Evolutionary conservation across 2,797 vertebrate genomes (phyloP), one percentile per base, ranked within the genome.

Genomic region (Hippopotamyrus pictus): DNA sequence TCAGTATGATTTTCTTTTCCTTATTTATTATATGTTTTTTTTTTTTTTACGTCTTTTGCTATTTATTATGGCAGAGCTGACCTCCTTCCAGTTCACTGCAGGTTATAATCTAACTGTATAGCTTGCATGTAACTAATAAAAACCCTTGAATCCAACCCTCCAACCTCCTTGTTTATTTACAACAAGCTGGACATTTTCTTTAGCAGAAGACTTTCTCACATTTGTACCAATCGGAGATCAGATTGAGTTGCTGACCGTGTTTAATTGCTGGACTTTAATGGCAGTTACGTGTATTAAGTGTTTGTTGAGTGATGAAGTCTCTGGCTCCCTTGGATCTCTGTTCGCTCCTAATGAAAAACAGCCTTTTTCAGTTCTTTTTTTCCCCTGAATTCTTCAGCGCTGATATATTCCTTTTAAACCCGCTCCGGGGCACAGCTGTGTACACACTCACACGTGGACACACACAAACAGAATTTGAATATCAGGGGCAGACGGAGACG

Each of bases 321-420:
- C 29, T 12, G 46, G 41, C 11, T 41, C 37, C 41, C 54, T 87
- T 87, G 69, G 54, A 76, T 33, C 54, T 29, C 29, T 46, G 6
- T 76, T 25, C 11, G 0, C 84, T 3, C 14, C 0, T 73, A 89
- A 89, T 87, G 57, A 86, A 73, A 48, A 89, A 33, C 89, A 89
- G 89, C 53, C 57, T 62, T 62, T 62, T 59, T 8, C 57, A 59
- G 6, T 59, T 25, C 4, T 41, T 17, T n/a, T 86, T 89, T 59
- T 86, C 11, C 37, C 29, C 2, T 46, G 57, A 84, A 87, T 86
- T 37, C 41, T 89, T 86, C 12, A 54, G 79, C 19, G 8, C 76
- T 76, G 83, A 86, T 86, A 62, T 19, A n/a, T 62, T 76, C 46
- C 59, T 86, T 86, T 86, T 11, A 41, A 69, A 46, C 5, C 12